Evolutionary conservation across 2,113 vertebrate genomes (phyloP).

Genomic region (Mixornis gularis): DNA sequence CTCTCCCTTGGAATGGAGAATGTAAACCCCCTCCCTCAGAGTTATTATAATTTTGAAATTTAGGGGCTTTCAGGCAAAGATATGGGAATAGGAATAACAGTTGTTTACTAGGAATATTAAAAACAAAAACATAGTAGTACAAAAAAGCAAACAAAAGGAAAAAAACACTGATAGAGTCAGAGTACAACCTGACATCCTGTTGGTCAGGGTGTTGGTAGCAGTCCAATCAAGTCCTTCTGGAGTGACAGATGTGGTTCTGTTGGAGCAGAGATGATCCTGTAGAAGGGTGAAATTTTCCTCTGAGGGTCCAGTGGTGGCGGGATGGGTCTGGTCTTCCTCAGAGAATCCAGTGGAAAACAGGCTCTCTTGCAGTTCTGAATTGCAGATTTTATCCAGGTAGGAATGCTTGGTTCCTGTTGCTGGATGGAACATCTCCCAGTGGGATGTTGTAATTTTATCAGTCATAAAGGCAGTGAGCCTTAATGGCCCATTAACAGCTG

Average conservation of each 20-base stretch:
- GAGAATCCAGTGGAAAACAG: neutral
- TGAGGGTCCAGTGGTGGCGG: neutral
- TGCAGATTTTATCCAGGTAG: neutral
- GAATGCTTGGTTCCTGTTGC: neutral
- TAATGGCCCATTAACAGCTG: neutral
- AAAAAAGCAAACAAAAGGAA: neutral
- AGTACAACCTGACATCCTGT: neutral
- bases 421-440: neutral
- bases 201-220: neutral
- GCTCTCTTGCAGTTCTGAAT: neutral
- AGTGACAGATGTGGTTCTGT: neutral
- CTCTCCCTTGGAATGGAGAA: neutral
- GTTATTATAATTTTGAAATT: neutral
- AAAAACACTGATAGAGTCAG: neutral
- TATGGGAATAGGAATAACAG: neutral
- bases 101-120: neutral
- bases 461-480: neutral
- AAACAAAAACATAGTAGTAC: neutral
- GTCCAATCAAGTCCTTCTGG: neutral
- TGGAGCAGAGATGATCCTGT: neutral
- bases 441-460: neutral
- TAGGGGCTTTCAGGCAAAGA: neutral
- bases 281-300: neutral
- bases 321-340: neutral
- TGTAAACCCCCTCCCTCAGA: neutral